Base-by-base conservation (phyloP, 1,140 invertebrate genomes). In the Parapsyche elsis region DNA sequence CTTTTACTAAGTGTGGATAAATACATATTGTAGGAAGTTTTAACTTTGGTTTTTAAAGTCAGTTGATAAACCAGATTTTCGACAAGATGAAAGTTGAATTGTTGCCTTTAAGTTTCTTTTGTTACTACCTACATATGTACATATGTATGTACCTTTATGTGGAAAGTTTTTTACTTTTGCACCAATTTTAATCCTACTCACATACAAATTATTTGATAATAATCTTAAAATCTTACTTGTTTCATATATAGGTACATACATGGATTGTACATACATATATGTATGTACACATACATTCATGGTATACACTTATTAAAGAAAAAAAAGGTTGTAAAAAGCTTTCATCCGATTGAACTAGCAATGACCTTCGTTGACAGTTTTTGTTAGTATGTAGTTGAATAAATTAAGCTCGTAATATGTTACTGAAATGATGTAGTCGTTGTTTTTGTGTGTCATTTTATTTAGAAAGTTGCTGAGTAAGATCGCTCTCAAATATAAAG, bases 401-500 rank as follows among this genome's bases (percentile, higher is more conserved):
- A 61, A 61, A 19, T 38, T 38, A 38, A 38, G 57, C 9, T 61
- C 21, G 16, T 21, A 61, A n/a, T 21, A 21, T 19, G 57, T 61
- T 61, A 9, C 57, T 2, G 19, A 61, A 61, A 19, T 61, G 57
- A 61, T 61, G 57, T 21, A 19, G 57, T 61, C 57, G 14, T 61
- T 19, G 9, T 19, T 61, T 67, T 26, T 67, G 21, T 61, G 21
- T 61, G 24, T 67, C 64, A 26, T 67, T 67, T 24, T 24, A 26
- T 67, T 67, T 67, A 67, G 64, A 67, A 67, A 67, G 64, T 67
- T 67, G 64, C 64, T 67, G 64, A 67, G 64, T 67, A 67, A 67
- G 64, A 67, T 26, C 23, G 19, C 19, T 30, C 24, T 67, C 24
- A 67, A 67, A 67, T 67, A 26, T 53, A 67, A 23, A 12, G 24